phyloP scores from a whole-genome alignment of 2,113 vertebrate genomes.

The Heterotilapia buettikoferi region DNA sequence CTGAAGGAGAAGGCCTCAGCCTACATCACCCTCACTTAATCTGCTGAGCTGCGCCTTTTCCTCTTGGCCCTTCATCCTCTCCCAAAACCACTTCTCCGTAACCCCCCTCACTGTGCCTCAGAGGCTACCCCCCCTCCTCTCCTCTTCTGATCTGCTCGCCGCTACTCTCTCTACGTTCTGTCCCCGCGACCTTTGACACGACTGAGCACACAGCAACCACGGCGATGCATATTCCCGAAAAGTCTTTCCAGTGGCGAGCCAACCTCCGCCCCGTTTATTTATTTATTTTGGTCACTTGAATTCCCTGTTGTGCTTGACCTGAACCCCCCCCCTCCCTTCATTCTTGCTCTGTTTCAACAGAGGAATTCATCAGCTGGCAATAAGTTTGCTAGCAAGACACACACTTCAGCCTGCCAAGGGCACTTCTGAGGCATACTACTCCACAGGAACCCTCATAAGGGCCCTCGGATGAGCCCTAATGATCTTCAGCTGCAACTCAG shows the following conservation, averaged over 20 bases:
- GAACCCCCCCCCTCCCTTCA: neutral
- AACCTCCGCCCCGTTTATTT: neutral
- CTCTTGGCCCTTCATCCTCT: slow-evolving; percentile 29
- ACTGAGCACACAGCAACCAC: slow-evolving; percentile 17
- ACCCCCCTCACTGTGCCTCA: slow-evolving; percentile 11
- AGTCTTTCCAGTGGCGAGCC: neutral
- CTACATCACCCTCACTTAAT: slow-evolving; percentile 91
- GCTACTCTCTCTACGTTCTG: neutral
- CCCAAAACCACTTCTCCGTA: slow-evolving; percentile 6
- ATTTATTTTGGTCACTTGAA: slow-evolving; percentile 1
- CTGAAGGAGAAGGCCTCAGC: slow-evolving; percentile 93
- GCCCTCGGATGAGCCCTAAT: slow-evolving; percentile 61
- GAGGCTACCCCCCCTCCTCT: neutral
- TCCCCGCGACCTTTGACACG: slow-evolving; percentile 27
- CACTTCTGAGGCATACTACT: slow-evolving; percentile 57
- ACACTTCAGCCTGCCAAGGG: slow-evolving; percentile 60
- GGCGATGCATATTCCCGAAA: neutral
- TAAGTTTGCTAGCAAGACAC: slow-evolving; percentile 56
- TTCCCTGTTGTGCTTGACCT: slow-evolving; percentile 27
- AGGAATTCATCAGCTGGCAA: slow-evolving; percentile 58
- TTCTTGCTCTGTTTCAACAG: slow-evolving; percentile 28
- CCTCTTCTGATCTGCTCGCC: neutral
- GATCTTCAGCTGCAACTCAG: slow-evolving; percentile 63
- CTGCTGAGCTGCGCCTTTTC: slow-evolving; percentile 43
- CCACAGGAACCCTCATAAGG: slow-evolving; percentile 59